These are phyloP conservation scores for Nemurella pictetii DNA, from an alignment of 2,888 invertebrate species.

Conservation along the genomic window DNA sequence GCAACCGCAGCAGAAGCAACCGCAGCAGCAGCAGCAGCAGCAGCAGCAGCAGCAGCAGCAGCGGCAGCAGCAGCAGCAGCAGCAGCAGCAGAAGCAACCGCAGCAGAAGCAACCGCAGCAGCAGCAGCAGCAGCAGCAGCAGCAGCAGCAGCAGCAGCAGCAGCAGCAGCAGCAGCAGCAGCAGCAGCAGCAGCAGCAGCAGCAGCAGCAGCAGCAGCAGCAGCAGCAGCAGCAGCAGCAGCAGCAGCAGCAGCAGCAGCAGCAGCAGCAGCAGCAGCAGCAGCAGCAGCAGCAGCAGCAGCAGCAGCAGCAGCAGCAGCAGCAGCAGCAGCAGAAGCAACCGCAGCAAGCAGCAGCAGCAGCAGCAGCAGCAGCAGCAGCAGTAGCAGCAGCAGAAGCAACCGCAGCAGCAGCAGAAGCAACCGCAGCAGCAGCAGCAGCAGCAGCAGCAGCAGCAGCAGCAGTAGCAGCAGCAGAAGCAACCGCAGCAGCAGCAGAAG, in stretches of 20 bases:
- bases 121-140: conserved; percentile 4
- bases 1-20: too few species aligned
- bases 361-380: too few species aligned
- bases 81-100: too few species aligned
- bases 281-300: conserved; percentile 4
- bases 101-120: too few species aligned
- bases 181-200: conserved; percentile 4
- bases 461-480: too few species aligned
- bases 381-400: too few species aligned
- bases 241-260: conserved; percentile 4
- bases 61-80: conserved; percentile 1
- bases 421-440: too few species aligned
- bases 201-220: conserved; percentile 4
- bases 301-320: conserved; percentile 4
- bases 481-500: too few species aligned
- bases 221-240: conserved; percentile 4
- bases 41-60: conserved; percentile 4
- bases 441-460: conserved; percentile 4
- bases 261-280: conserved; percentile 4
- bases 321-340: too few species aligned
- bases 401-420: too few species aligned
- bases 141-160: conserved; percentile 4
- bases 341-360: too few species aligned
- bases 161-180: conserved; percentile 4
- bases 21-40: too few species aligned